Evolutionary conservation across 1,140 invertebrate genomes (phyloP).

Genomic region (Episyrphus balteatus): DNA sequence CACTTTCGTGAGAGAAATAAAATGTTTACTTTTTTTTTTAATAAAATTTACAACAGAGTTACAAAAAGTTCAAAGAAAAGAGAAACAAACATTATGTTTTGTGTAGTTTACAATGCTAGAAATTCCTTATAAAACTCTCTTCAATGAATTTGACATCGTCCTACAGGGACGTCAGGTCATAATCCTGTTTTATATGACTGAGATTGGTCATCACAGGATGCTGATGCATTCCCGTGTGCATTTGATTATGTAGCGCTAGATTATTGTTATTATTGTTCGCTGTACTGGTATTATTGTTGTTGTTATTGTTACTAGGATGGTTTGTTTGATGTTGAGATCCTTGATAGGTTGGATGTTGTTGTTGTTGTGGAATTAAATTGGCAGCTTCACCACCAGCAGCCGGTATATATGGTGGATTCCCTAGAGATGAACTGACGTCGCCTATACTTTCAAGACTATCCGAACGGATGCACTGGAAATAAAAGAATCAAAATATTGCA

Average conservation of each 20-base stretch:
- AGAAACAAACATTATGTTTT: too few relatives aligned
- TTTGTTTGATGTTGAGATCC: constrained; percentile 23
- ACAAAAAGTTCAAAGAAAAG: too few relatives aligned
- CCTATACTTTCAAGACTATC: constrained; percentile 35
- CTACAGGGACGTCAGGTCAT: constrained; percentile 63
- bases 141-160: neutral
- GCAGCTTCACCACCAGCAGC: constrained; percentile 19
- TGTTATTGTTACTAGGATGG: constrained; percentile 13
- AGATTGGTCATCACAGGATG: constrained; percentile 31
- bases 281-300: constrained; percentile 16
- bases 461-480: constrained; percentile 25
- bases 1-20: too few relatives aligned
- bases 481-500: constrained; percentile 1
- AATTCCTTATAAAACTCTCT: too few relatives aligned
- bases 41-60: too few relatives aligned
- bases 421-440: constrained; percentile 29
- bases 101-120: too few relatives aligned
- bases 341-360: constrained; percentile 8
- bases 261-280: constrained; percentile 17
- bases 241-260: constrained; percentile 17
- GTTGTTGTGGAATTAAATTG: constrained; percentile 7
- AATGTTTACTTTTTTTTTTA: too few relatives aligned
- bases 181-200: constrained; percentile 54
- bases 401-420: constrained; percentile 30
- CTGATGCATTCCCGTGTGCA: constrained; percentile 22